Conservation (phyloP, 1,140 invertebrate species). For the Vanessa tameamea region DNA sequence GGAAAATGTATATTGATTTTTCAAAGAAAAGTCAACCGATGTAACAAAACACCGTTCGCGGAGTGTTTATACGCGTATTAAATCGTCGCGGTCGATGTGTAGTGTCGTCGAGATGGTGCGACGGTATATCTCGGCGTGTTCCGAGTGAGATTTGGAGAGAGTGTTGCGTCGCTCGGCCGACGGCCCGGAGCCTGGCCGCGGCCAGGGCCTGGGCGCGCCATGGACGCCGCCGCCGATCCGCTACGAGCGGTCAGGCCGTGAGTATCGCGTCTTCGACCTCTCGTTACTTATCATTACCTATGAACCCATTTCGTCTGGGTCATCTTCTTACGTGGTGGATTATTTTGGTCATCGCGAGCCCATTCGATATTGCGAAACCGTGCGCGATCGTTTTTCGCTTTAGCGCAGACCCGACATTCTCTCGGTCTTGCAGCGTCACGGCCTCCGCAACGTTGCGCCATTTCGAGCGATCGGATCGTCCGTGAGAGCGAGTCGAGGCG, state of each 20-base stretch:
- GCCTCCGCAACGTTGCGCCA: constrained; percentile 77
- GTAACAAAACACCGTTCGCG: constrained; percentile 81
- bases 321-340: constrained; percentile 59
- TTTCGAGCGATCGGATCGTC: constrained; percentile 73
- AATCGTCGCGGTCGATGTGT: constrained; percentile 74
- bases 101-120: constrained; percentile 77
- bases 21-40: constrained; percentile 81
- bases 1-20: constrained; percentile 83
- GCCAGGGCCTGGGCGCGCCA: constrained; percentile 75
- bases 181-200: constrained; percentile 73
- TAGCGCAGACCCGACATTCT: constrained; percentile 71
- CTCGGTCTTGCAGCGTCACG: constrained; percentile 73
- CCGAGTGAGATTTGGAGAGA: constrained; percentile 75
- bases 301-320: constrained; percentile 44
- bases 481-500: constrained; percentile 63
- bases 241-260: constrained; percentile 75
- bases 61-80: constrained; percentile 78
- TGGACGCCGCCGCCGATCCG: constrained; percentile 76
- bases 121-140: constrained; percentile 74
- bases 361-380: constrained; percentile 73
- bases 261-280: constrained; percentile 62
- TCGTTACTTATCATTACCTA: constrained; percentile 38
- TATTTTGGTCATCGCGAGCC: constrained; percentile 73
- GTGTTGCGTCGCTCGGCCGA: constrained; percentile 76
- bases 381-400: constrained; percentile 63